These are phyloP conservation scores for Mythimna pallens DNA, from an alignment of 2,888 invertebrate species.

Conservation along the genomic window DNA sequence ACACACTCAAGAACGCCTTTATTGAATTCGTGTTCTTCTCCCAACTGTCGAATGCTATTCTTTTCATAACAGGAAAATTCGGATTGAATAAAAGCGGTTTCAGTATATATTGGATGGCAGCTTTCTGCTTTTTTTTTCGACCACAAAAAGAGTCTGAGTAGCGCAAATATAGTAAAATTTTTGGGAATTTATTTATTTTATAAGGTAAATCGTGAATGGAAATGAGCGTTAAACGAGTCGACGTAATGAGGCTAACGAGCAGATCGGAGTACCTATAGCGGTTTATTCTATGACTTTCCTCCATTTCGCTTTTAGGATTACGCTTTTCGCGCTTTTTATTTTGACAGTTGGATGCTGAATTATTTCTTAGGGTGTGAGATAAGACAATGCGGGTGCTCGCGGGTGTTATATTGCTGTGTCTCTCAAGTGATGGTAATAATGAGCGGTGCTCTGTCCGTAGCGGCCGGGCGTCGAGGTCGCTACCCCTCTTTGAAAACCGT, in stretches of 20 bases:
- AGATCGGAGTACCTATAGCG: conserved; percentile 65
- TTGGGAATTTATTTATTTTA: conserved; percentile 55
- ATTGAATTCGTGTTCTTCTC: conserved; percentile 47
- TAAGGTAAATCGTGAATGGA: conserved; percentile 61
- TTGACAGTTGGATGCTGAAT: conserved; percentile 49
- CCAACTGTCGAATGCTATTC: conserved; percentile 54
- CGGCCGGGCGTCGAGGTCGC: not conserved
- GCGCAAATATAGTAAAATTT: conserved; percentile 54
- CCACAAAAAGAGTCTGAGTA: conserved; percentile 52
- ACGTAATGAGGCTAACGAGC: conserved; percentile 72
- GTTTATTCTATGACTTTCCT: conserved; percentile 56
- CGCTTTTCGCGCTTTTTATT: conserved; percentile 37
- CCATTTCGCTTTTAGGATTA: conserved; percentile 45
- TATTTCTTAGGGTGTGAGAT: conserved; percentile 54
- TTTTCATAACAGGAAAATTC: conserved; percentile 58
- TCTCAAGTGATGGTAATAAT: conserved; percentile 34
- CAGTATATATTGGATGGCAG: conserved; percentile 50
- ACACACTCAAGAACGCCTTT: conserved; percentile 39
- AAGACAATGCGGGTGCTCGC: conserved; percentile 52
- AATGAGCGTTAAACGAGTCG: conserved; percentile 68
- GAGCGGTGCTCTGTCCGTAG: conserved; percentile 20
- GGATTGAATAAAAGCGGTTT: conserved; percentile 55
- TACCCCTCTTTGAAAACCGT: conserved; percentile 61
- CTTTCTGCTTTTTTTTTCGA: conserved; percentile 46
- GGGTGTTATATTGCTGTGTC: conserved; percentile 37